phyloP scores from a whole-genome alignment of 2,797 vertebrate species.

The Glyptemys insculpta region DNA sequence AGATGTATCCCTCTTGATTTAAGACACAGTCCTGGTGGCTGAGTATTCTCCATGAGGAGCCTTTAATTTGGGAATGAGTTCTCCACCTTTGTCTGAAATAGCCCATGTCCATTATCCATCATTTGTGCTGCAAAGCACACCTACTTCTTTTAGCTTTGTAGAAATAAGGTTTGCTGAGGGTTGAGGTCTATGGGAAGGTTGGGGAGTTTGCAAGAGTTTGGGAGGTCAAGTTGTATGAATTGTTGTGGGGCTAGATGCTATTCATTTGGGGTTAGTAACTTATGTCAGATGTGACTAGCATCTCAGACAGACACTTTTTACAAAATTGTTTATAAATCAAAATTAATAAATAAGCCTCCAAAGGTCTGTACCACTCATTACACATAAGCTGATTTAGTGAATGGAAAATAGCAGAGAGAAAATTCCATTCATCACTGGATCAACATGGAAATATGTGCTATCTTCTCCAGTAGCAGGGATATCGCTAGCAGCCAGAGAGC shows the following conservation, averaged over 20 bases:
- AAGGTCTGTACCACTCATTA: too few relatives aligned
- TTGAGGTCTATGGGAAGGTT: background rate
- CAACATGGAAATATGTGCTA: background rate
- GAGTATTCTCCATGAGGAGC: too few relatives aligned
- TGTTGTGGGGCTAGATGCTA: background rate
- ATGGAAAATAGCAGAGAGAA: slow-evolving; percentile 53
- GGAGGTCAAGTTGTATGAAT: background rate
- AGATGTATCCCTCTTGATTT: background rate
- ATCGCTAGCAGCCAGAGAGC: slow-evolving; percentile 24
- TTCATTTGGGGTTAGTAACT: background rate
- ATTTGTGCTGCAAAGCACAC: background rate
- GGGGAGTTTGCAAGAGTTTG: background rate
- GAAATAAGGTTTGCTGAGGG: background rate
- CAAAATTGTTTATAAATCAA: too few relatives aligned
- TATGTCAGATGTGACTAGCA: background rate
- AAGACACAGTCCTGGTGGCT: background rate
- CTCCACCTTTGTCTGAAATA: too few relatives aligned
- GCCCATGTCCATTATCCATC: too few relatives aligned
- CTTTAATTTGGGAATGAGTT: too few relatives aligned
- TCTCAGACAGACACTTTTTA: too few relatives aligned
- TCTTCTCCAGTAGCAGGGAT: slow-evolving; percentile 2
- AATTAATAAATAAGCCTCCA: too few relatives aligned
- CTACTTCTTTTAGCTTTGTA: background rate
- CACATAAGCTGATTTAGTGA: slow-evolving; percentile 59
- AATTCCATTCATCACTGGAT: slow-evolving; percentile 44